Evolutionary conservation across 2,888 invertebrate species (phyloP).

Genomic region (Druceiella hillmani): DNA sequence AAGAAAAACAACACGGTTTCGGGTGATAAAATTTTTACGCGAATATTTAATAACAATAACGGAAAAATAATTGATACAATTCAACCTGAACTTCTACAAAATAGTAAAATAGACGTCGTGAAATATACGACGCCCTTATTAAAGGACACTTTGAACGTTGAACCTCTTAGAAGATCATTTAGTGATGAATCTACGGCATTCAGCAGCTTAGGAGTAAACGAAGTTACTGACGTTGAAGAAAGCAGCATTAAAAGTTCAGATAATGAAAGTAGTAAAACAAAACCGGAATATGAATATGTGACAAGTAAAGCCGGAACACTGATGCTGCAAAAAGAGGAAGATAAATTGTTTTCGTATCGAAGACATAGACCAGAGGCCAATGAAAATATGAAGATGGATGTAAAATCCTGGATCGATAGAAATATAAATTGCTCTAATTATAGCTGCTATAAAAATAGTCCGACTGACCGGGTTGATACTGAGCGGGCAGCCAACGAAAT

Average conservation of each 20-base stretch:
- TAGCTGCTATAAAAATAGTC: not conserved
- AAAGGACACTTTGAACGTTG: too few relatives aligned
- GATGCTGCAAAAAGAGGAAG: slow-evolving; percentile 34
- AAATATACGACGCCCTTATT: too few relatives aligned
- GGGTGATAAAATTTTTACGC: slow-evolving; percentile 42
- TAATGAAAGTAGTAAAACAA: slow-evolving; percentile 39
- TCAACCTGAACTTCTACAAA: not conserved
- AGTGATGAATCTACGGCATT: slow-evolving; percentile 12
- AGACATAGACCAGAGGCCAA: slow-evolving; percentile 24
- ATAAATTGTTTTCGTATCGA: slow-evolving; percentile 23
- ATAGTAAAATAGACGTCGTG: too few relatives aligned
- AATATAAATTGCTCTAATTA: not conserved
- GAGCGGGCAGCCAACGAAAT: not conserved
- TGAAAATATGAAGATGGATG: not conserved
- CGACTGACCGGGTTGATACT: too few relatives aligned
- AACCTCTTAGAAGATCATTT: not conserved
- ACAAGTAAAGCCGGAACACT: slow-evolving; percentile 40
- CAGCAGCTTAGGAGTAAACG: slow-evolving; percentile 14
- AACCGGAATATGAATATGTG: slow-evolving; percentile 31
- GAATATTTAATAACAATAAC: slow-evolving; percentile 31
- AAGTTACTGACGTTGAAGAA: slow-evolving; percentile 30
- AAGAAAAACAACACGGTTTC: slow-evolving; percentile 44
- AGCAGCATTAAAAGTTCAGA: slow-evolving; percentile 52
- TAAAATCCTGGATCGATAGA: not conserved
- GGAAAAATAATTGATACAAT: not conserved